phyloP scores from a whole-genome alignment of 2,113 vertebrate species.

The Platysteira castanea region DNA sequence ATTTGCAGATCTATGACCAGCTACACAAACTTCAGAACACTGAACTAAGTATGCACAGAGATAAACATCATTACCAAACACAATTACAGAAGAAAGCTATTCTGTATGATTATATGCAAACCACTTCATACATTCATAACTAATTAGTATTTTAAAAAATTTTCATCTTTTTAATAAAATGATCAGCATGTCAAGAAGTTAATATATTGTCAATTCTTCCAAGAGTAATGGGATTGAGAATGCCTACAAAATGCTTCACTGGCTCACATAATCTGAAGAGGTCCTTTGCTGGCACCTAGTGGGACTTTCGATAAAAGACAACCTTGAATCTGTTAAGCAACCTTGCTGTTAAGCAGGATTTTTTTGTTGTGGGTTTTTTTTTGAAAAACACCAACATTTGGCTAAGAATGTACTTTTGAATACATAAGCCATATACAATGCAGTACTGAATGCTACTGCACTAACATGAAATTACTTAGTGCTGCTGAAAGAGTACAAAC shows the following conservation, averaged over 20 bases:
- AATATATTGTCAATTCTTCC: neutral
- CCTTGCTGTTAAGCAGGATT: neutral
- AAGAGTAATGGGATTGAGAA: neutral
- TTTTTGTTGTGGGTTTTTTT: neutral
- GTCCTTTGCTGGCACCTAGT: conserved; percentile 74
- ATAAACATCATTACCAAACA: neutral
- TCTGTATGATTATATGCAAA: neutral
- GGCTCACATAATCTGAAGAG: neutral
- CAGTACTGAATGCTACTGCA: neutral
- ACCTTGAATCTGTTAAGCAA: neutral
- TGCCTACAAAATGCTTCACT: conserved; percentile 14
- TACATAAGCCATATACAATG: conserved; percentile 2
- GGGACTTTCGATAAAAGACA: conserved; percentile 28
- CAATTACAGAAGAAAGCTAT: neutral
- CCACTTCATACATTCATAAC: neutral
- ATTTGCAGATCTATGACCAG: neutral
- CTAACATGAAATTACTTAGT: conserved; percentile 25
- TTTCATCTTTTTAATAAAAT: neutral
- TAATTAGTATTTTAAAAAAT: neutral
- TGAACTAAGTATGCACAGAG: neutral
- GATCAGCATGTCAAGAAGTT: neutral
- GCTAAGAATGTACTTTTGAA: conserved; percentile 11
- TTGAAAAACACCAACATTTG: neutral
- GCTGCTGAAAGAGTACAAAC: conserved; percentile 48
- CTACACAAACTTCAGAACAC: neutral